Evolutionary conservation across 2,888 invertebrate genomes (phyloP).

Genomic region (Scelioninae gen. 1): DNA sequence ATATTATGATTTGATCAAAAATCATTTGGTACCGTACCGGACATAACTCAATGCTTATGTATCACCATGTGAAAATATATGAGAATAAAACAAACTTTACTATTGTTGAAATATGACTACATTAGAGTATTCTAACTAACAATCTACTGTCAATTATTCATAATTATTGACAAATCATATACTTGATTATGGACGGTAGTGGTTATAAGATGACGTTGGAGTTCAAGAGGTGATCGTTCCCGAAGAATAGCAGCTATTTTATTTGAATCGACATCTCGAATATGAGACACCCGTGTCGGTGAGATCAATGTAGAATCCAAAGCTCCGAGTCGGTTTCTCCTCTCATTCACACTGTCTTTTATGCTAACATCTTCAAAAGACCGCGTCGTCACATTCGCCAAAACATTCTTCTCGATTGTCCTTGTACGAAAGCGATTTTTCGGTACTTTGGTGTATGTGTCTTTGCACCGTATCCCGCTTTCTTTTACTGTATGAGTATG

Average conservation of each 20-base stretch:
- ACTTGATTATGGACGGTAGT: conserved; percentile 94
- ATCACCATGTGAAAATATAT: no score
- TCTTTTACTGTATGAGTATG: no score
- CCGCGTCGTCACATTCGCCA: conserved; percentile 75
- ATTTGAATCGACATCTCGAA: conserved; percentile 88
- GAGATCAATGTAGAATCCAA: conserved; percentile 89
- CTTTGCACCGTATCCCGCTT: conserved; percentile 77
- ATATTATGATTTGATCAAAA: no score
- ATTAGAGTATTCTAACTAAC: no score
- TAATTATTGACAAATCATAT: no score
- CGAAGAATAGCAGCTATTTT: conserved; percentile 93
- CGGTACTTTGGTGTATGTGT: conserved; percentile 77
- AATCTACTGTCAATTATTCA: no score
- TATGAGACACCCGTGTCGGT: conserved; percentile 87
- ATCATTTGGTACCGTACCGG: no score
- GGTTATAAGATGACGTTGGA: conserved; percentile 92
- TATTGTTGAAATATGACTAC: no score
- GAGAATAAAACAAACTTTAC: no score
- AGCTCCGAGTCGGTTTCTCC: conserved; percentile 86
- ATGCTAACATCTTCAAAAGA: conserved; percentile 78
- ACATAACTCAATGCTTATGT: no score
- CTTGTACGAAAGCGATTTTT: conserved; percentile 83
- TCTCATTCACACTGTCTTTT: conserved; percentile 78
- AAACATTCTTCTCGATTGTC: conserved; percentile 83
- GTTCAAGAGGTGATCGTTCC: conserved; percentile 92